Conservation (phyloP, 2,113 vertebrate genomes). For the Mustela lutreola region DNA sequence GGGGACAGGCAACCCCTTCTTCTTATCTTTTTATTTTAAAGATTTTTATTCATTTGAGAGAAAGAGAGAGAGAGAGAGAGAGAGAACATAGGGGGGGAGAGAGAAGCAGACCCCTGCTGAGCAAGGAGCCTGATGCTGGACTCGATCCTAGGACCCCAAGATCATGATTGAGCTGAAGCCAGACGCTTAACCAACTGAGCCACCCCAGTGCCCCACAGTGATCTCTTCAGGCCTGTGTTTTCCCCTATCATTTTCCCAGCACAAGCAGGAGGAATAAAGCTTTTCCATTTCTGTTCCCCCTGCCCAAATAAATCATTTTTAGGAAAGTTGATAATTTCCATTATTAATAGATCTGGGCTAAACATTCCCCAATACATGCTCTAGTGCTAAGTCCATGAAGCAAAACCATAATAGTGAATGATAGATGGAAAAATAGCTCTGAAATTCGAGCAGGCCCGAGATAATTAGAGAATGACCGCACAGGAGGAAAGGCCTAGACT, state of each 20-base stretch:
- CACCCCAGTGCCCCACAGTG: background rate
- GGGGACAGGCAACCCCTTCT: constrained; percentile 34
- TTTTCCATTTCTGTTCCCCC: background rate
- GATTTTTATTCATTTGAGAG: background rate
- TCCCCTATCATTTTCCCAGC: constrained; percentile 57
- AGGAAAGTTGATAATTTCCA: background rate
- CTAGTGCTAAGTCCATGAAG: background rate
- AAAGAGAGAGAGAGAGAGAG: background rate
- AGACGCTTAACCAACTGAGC: background rate
- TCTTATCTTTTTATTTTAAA: background rate
- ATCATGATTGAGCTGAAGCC: background rate
- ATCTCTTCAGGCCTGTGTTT: background rate
- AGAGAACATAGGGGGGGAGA: background rate
- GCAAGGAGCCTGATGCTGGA: background rate
- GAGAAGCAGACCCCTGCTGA: background rate
- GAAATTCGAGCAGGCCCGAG: background rate
- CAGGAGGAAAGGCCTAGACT: background rate
- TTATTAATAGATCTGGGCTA: background rate
- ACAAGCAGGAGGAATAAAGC: constrained; percentile 69
- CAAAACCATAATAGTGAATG: background rate
- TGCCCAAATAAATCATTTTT: background rate
- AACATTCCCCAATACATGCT: background rate
- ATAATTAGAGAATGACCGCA: background rate
- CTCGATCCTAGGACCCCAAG: background rate
- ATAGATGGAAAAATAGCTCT: background rate